Evolutionary conservation across 2,888 invertebrate species (phyloP).

Genomic region (Pyrgus malvae): DNA sequence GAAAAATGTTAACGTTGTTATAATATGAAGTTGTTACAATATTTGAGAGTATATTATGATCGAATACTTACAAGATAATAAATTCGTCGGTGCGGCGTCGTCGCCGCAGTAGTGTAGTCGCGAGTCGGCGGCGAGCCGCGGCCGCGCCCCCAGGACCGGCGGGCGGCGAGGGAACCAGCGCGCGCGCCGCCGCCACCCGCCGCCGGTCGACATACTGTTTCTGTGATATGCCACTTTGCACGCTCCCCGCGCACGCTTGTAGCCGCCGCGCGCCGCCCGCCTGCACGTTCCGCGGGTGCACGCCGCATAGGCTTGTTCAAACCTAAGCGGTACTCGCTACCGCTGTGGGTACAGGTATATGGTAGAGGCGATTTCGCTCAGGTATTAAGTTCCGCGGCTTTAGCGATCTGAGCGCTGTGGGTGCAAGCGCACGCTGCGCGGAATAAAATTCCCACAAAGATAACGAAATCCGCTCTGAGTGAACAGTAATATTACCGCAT

Average conservation of each 20-base stretch:
- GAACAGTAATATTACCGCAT: too few species aligned
- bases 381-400: too few species aligned
- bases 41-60: conserved; percentile 78
- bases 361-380: too few species aligned
- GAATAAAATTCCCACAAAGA: too few species aligned
- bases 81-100: conserved; percentile 58
- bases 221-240: conserved; percentile 47
- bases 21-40: conserved; percentile 82
- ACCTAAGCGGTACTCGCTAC: too few species aligned
- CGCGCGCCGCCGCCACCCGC: background rate
- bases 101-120: conserved; percentile 3
- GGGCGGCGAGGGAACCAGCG: too few species aligned
- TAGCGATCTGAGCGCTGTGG: too few species aligned
- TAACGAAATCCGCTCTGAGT: too few species aligned
- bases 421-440: too few species aligned
- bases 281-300: background rate
- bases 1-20: conserved; percentile 81
- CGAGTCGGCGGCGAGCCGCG: background rate
- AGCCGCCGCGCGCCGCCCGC: conserved; percentile 29
- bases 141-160: too few species aligned
- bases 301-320: too few species aligned
- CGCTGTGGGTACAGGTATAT: too few species aligned
- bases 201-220: conserved; percentile 39
- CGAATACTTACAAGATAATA: conserved; percentile 66
- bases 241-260: conserved; percentile 16